Evolutionary conservation across 2,888 invertebrate genomes (phyloP).

Genomic region (Oxyscelio sp.): DNA sequence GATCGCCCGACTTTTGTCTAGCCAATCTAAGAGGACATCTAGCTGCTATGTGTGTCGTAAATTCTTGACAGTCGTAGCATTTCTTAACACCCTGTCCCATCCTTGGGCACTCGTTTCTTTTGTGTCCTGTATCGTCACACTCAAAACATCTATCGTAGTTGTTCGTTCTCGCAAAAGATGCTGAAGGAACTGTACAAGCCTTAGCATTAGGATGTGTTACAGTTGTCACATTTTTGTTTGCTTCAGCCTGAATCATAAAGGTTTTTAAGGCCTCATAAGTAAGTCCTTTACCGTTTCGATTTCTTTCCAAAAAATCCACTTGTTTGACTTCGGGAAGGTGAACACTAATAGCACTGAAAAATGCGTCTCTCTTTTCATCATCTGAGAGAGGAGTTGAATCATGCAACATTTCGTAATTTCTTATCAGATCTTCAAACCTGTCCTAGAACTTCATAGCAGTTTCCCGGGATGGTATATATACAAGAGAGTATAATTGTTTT

Average conservation of each 20-base stretch:
- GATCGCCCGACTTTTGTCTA: too few relatives aligned
- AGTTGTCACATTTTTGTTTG: too few relatives aligned
- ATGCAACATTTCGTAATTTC: constrained; percentile 24
- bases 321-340: constrained; percentile 16
- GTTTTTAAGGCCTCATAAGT: too few relatives aligned
- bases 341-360: constrained; percentile 12
- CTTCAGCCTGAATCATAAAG: constrained; percentile 66
- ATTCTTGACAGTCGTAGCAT: neutral
- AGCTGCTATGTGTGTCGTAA: neutral
- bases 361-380: too few relatives aligned
- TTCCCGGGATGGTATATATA: constrained; percentile 57
- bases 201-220: too few relatives aligned
- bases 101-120: neutral
- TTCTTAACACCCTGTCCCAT: neutral
- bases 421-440: constrained; percentile 63
- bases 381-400: constrained; percentile 48
- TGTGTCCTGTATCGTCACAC: neutral
- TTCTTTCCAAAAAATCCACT: constrained; percentile 36
- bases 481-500: constrained; percentile 61
- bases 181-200: too few relatives aligned
- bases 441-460: constrained; percentile 68
- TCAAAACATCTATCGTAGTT: neutral
- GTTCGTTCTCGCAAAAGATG: neutral
- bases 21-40: too few relatives aligned
- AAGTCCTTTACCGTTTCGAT: constrained; percentile 64